A percentile compares a stretch with the other conserved stretches of the same genome.
phyloP scores from a whole-genome alignment of 64 coral and sea anemone species.

The Actinia tenebrosa region DNA sequence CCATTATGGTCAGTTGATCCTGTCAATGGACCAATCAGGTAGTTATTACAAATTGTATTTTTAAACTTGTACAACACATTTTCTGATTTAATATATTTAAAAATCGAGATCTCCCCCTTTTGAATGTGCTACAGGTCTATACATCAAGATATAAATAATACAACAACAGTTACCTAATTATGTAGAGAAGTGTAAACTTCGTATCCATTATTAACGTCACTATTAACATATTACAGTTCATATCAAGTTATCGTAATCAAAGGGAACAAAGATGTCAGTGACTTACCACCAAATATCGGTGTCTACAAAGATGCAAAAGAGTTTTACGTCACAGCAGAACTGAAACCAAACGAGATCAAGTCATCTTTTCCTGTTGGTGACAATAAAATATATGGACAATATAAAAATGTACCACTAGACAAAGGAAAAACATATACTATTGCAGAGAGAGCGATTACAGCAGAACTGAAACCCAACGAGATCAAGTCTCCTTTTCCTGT shows the following conservation, averaged over 20 bases:
- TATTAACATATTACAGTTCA: neutral
- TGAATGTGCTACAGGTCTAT: too few species aligned
- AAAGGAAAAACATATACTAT: constrained; percentile 11
- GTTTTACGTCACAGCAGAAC: neutral
- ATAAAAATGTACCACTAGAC: too few species aligned
- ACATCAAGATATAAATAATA: too few species aligned
- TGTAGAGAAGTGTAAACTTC: neutral
- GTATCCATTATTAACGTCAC: neutral
- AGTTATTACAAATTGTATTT: neutral
- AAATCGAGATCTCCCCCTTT: neutral
- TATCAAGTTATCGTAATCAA: too few species aligned
- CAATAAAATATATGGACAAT: neutral
- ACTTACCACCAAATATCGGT: neutral
- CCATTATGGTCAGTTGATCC: neutral
- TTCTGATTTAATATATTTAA: neutral
- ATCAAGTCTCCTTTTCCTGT: neutral
- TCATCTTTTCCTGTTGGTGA: constrained; percentile 21
- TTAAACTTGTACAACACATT: too few species aligned
- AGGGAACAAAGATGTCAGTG: too few species aligned
- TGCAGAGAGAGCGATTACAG: constrained; percentile 17
- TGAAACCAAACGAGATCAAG: neutral
- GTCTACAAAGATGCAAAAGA: neutral
- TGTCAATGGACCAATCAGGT: too few species aligned
- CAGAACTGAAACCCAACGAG: neutral
- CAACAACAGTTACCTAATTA: neutral